Evolutionary conservation across 2,888 invertebrate species (phyloP), one percentile per base, ranked within the genome.

Genomic region (Cryptus viduatorius): DNA sequence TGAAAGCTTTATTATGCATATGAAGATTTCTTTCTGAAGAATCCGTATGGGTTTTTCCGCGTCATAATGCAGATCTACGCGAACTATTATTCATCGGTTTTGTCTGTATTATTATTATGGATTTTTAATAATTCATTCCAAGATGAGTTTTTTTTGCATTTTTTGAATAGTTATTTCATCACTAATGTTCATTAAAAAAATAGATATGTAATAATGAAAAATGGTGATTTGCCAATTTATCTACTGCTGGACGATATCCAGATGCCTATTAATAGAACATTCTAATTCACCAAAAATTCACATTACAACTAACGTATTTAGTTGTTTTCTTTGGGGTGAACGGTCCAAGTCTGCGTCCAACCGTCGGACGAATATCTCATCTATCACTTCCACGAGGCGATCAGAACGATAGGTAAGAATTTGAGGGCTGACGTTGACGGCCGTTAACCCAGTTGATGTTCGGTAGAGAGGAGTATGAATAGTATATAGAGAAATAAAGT

Each of bases 381-480:
- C 16, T 42, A 8, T 37, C 16, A 65, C 16, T n/a, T 65, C 42
- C 3, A 7, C 42, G 64, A 37, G 37, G 10, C 42, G 16, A 64
- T 64, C 8, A 14, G n/a, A 16, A 37, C 64, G 12, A 16, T 8
- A 1, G 31, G 16, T 19, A n/a, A 16, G 37, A 64, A 16, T 64
- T 64, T 3, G 37, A 37, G 31, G n/a, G 31, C 53, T 37, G 46
- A 42, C 37, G 65, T 65, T 46, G 64, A 48, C 16, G 68, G 68
- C 19, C 24, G 80, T 80, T 68, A 42, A 80, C 80, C 75, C 61
- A 68, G 29, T 50, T 75, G 48, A 68, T 29, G 59, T 19, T 31
- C 7, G 10, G 37, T 8, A 64, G 24, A 37, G n/a, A 50, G 48
- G 10, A 50, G 48, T n/a, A 14, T 24, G 53, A 8, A 16, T 24